Conservation (phyloP, 2,888 invertebrate genomes). For the Sminthurinus aureus region DNA sequence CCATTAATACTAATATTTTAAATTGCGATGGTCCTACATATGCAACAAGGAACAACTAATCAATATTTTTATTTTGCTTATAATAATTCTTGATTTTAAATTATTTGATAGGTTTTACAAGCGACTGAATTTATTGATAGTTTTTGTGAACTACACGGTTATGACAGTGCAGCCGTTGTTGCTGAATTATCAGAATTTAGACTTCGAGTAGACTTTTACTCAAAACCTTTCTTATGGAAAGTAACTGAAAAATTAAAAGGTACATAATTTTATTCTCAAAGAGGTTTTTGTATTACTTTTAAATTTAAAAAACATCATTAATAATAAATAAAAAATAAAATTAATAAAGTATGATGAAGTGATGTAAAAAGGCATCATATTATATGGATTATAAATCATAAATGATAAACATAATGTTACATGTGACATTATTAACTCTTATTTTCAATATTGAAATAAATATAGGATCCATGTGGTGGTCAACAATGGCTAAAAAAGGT, state of each 20-base stretch:
- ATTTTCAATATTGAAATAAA: not conserved
- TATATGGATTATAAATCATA: not conserved
- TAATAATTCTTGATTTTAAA: too few relatives aligned
- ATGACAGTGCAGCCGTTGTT: slow-evolving; percentile 3
- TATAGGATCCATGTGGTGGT: slow-evolving; percentile 25
- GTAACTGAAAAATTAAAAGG: slow-evolving; percentile 25
- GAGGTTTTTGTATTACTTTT: too few relatives aligned
- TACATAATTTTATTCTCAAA: not conserved
- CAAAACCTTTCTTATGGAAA: slow-evolving; percentile 33
- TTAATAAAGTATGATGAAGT: not conserved
- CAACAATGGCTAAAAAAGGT: slow-evolving; percentile 28
- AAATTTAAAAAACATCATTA: too few relatives aligned
- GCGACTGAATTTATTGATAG: slow-evolving; percentile 33
- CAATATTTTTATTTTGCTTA: too few relatives aligned
- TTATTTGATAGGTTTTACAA: slow-evolving; percentile 11
- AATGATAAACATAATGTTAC: too few relatives aligned
- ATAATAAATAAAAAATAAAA: not conserved
- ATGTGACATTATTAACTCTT: not conserved
- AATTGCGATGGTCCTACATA: too few relatives aligned
- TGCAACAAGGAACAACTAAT: too few relatives aligned
- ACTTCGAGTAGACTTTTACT: slow-evolving; percentile 24
- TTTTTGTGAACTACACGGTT: slow-evolving; percentile 19
- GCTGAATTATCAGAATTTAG: slow-evolving; percentile 1
- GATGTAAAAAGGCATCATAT: not conserved
- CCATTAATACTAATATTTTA: too few relatives aligned